These are phyloP conservation scores for Drosophila punjabiensis DNA, from an alignment of 1,140 invertebrate species.

Conservation along the genomic window DNA sequence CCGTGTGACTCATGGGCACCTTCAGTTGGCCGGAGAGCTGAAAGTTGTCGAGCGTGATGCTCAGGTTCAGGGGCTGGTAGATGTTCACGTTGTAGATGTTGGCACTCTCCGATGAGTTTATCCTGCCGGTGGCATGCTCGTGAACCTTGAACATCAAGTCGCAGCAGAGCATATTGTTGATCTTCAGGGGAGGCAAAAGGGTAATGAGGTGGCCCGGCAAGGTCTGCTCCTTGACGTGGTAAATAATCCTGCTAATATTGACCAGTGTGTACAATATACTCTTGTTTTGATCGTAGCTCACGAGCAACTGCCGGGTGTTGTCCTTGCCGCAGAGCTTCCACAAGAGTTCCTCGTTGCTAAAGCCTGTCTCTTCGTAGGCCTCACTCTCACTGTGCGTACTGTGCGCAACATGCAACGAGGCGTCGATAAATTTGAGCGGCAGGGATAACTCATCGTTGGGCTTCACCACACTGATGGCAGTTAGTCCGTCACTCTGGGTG, in stretches of 20 bases:
- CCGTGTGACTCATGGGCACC: slow-evolving; percentile 86
- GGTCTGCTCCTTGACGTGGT: slow-evolving; percentile 88
- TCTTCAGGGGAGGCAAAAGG: slow-evolving; percentile 92
- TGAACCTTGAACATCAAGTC: slow-evolving; percentile 89
- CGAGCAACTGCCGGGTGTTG: slow-evolving; percentile 45
- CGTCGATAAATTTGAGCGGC: slow-evolving; percentile 81
- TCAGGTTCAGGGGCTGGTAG: slow-evolving; percentile 89
- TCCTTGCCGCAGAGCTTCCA: slow-evolving; percentile 68
- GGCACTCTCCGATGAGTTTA: slow-evolving; percentile 86
- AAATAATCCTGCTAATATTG: slow-evolving; percentile 91
- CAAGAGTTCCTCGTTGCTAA: slow-evolving; percentile 60
- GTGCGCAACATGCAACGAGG: slow-evolving; percentile 68
- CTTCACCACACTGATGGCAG: slow-evolving; percentile 48
- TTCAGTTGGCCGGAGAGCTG: slow-evolving; percentile 88
- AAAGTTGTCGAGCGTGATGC: slow-evolving; percentile 93
- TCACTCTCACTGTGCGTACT: slow-evolving; percentile 26
- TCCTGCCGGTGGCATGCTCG: slow-evolving; percentile 86
- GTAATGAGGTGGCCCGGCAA: slow-evolving; percentile 95
- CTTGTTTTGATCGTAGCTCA: slow-evolving; percentile 65
- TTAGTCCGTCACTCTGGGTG: slow-evolving; percentile 51
- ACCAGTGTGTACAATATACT: slow-evolving; percentile 71
- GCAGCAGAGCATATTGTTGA: slow-evolving; percentile 92
- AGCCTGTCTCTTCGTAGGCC: slow-evolving; percentile 61
- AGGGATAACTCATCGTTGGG: slow-evolving; percentile 73
- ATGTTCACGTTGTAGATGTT: slow-evolving; percentile 88